These are phyloP conservation scores for Boulengeromyrus knoepffleri DNA, from an alignment of 2,113 vertebrate genomes.

Conservation along the genomic window DNA sequence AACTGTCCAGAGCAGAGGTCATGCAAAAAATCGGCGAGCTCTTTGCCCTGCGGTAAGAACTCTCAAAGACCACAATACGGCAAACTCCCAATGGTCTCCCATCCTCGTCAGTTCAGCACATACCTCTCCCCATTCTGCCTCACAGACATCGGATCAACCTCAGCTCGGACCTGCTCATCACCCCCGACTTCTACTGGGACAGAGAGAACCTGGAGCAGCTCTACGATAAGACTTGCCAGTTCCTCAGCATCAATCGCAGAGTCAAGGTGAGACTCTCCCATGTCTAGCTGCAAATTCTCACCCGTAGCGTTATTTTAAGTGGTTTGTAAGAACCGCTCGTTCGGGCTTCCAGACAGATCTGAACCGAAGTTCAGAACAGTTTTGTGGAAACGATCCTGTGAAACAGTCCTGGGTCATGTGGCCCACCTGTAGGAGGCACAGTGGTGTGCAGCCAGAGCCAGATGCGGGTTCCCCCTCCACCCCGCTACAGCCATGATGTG, in stretches of 20 bases:
- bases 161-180: conserved; percentile 91
- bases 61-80: background rate
- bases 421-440: background rate
- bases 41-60: conserved; percentile 78
- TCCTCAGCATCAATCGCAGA: conserved; percentile 89
- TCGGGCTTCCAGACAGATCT: background rate
- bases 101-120: background rate
- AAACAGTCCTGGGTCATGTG: background rate
- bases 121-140: conserved; percentile 29
- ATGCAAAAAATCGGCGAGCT: conserved; percentile 98
- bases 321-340: background rate
- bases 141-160: conserved; percentile 90
- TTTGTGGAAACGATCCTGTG: background rate
- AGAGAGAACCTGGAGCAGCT: conserved; percentile 90
- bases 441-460: background rate
- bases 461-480: background rate
- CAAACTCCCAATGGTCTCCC: background rate
- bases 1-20: conserved; percentile 88
- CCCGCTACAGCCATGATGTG: background rate
- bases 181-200: conserved; percentile 98
- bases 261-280: conserved; percentile 70
- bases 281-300: background rate
- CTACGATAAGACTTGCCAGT: conserved; percentile 93
- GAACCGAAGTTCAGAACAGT: background rate
- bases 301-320: too few relatives aligned